Percentiles rank a stretch among this genome's conserved stretches.
phyloP scores from a whole-genome alignment of 1,140 invertebrate genomes.

The Hylaeus anthracinus region DNA sequence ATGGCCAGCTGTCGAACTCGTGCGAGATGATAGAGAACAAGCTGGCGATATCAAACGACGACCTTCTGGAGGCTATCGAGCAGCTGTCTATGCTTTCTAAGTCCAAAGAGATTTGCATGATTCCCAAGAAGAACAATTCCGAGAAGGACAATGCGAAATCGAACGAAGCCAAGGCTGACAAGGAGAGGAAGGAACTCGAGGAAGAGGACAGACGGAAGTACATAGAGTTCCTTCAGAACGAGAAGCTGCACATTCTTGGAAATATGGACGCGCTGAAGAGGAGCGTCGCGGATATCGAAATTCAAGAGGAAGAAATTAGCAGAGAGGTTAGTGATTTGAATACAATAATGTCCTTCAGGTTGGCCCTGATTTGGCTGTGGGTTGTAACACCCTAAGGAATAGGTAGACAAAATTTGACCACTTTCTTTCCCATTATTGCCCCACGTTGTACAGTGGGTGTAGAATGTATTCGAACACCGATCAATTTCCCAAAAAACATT shows the following conservation, averaged over 20 bases:
- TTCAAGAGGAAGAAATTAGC: constrained; percentile 91
- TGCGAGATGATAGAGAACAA: constrained; percentile 79
- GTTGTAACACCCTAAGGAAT: too few relatives aligned
- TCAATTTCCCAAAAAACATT: too few relatives aligned
- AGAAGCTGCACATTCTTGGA: constrained; percentile 76
- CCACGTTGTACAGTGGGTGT: not conserved
- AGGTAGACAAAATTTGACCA: too few relatives aligned
- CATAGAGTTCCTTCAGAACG: constrained; percentile 77
- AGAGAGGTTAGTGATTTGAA: constrained; percentile 84
- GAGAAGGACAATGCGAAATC: constrained; percentile 79
- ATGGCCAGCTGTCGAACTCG: constrained; percentile 63
- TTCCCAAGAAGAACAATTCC: constrained; percentile 78
- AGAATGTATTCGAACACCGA: too few relatives aligned
- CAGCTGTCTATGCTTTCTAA: constrained; percentile 77
- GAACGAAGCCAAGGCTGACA: constrained; percentile 81
- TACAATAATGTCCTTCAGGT: not conserved
- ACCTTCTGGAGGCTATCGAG: constrained; percentile 78
- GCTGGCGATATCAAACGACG: constrained; percentile 80
- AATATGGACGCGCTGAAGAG: constrained; percentile 84
- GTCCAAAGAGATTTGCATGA: constrained; percentile 68
- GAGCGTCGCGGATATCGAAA: constrained; percentile 89
- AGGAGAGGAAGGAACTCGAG: constrained; percentile 68
- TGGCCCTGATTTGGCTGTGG: too few relatives aligned
- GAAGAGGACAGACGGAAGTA: constrained; percentile 76
- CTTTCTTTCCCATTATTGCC: too few relatives aligned